Evolutionary conservation across 2,888 invertebrate genomes (phyloP), one percentile per base, ranked within the genome.

Genomic region (Harpalus rubripes): DNA sequence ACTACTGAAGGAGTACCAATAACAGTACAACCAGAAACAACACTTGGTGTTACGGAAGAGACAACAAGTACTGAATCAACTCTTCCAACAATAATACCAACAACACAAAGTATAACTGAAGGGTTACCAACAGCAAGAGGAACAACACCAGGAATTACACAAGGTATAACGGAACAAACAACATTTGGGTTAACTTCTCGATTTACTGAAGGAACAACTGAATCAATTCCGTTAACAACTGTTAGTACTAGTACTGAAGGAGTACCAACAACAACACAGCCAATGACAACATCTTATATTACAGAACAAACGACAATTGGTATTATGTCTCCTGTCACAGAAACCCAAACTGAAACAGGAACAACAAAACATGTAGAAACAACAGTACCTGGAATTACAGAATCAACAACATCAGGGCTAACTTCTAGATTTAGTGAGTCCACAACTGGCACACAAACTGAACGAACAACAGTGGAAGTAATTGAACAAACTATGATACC

Each of bases 391-490:
- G 12, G 44, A 8, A 52, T 52, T 52, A 52, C 12, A 52, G 44
- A 52, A 52, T 12, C 1, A 12, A 52, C 44, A 12, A 52, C 44
- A 52, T 52, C 2, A 1, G 12, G 12, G 3, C 8, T 52, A 5
- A 52, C 44, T 52, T 52, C 44, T 4, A 52, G 44, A 52, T 52
- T 12, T 12, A 52, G 44, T 52, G 44, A 52, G 12, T 52, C 44
- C 1, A 52, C 44, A 52, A 52, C 12, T 8, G 10, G 44, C 4
- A 10, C 44, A 10, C 44, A 8, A 52, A 52, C 44, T 12, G 44
- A 39, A 83, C 86, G 65, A 84, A 85, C 86, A 61, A 86, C 87
- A 41, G 85, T 85, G 58, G 86, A 85, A 86, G 15, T 81, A 59
- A 80, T 56, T 32, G 63, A 59, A 76, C n/a, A 22, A 72, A 85